Percentiles rank a stretch among this genome's conserved stretches.
phyloP scores from a whole-genome alignment of 2,113 vertebrate species.

The Melanerpes aurifrons region DNA sequence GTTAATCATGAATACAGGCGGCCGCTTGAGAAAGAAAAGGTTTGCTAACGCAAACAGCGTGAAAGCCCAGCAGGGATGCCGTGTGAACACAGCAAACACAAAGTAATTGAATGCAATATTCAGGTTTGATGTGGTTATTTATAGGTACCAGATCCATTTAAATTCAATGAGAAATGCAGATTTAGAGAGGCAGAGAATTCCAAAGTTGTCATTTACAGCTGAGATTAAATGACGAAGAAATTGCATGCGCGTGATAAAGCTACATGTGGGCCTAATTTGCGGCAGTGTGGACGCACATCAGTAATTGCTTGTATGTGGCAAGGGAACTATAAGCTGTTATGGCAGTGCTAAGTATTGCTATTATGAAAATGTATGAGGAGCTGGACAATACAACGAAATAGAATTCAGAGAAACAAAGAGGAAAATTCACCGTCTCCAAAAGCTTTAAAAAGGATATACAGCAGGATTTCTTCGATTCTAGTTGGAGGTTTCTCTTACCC shows the following conservation, averaged over 20 bases:
- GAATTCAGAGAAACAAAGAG: background rate
- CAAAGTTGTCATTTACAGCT: conserved; percentile 39
- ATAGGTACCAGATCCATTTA: conserved; percentile 61
- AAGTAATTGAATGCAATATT: conserved; percentile 36
- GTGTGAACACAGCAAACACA: conserved; percentile 8
- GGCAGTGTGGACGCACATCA: background rate
- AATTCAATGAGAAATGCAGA: conserved; percentile 65
- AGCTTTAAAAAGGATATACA: background rate
- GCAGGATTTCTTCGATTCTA: no score
- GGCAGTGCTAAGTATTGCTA: background rate
- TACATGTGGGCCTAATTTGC: conserved; percentile 47
- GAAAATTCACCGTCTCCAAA: background rate
- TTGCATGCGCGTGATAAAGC: conserved; percentile 47
- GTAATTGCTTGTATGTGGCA: background rate
- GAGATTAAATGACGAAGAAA: conserved; percentile 48
- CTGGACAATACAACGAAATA: background rate
- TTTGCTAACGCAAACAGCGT: conserved; percentile 42
- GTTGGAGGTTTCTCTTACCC: no score
- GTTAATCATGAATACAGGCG: background rate
- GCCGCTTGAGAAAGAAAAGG: conserved; percentile 15
- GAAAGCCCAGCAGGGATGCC: conserved; percentile 10
- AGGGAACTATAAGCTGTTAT: background rate
- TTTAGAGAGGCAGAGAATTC: conserved; percentile 52
- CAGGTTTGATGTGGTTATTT: conserved; percentile 62
- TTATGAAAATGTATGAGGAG: conserved; percentile 24